Percentiles rank a stretch among this genome's conserved stretches.
Conservation (phyloP, 2,797 vertebrate species). For the Sphenopsis melanotis region DNA sequence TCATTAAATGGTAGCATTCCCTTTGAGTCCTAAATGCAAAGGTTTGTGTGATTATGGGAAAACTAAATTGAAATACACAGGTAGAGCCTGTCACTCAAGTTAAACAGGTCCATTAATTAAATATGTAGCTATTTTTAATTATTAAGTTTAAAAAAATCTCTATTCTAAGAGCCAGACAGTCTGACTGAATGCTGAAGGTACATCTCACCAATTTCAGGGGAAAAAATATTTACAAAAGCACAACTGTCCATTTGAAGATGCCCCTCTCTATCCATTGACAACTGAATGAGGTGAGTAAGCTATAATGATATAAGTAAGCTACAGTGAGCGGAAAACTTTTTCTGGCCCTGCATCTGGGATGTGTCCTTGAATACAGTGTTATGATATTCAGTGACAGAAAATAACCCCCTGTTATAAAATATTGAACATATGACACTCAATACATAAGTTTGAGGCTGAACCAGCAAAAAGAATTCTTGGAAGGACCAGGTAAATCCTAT, state of each 20-base stretch:
- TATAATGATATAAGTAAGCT: neutral
- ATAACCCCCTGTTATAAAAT: neutral
- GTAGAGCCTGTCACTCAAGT: neutral
- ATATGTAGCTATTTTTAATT: neutral
- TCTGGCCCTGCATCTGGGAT: neutral
- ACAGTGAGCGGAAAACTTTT: neutral
- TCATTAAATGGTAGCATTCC: neutral
- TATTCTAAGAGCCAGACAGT: neutral
- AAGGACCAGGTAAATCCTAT: neutral
- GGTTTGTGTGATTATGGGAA: neutral
- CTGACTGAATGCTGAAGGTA: neutral
- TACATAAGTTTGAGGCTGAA: neutral
- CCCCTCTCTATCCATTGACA: neutral
- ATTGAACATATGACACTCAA: rapidly evolving
- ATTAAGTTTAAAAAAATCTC: neutral
- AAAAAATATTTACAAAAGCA: neutral
- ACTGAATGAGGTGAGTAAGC: neutral
- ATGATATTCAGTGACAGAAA: neutral
- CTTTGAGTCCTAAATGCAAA: neutral
- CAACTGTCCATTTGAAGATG: neutral
- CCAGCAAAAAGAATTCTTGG: neutral
- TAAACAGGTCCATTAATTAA: neutral
- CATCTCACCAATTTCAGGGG: neutral
- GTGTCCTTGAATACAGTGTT: neutral
- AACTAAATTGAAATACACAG: neutral